Conservation (phyloP, 2,888 invertebrate genomes). For the Troglohyphantes excavatus region DNA sequence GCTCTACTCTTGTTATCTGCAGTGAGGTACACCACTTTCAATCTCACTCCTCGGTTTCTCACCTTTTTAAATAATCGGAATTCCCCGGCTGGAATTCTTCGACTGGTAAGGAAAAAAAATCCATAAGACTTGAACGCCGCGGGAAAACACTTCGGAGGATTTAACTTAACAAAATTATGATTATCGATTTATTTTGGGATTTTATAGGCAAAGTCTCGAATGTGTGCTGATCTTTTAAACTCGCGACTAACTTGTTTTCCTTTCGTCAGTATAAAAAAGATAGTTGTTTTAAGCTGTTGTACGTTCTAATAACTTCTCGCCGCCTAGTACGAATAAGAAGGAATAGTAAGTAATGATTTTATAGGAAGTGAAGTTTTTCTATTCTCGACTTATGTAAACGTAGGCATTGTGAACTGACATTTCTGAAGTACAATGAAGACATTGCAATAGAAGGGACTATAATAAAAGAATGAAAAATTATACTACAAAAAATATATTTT, state of each 20-base stretch:
- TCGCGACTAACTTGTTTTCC: neutral
- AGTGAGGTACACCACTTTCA: slow-evolving; percentile 1
- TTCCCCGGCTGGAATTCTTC: neutral
- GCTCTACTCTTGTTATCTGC: too few relatives aligned
- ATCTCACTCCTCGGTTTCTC: slow-evolving; percentile 8
- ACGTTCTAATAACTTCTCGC: neutral
- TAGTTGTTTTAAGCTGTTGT: neutral
- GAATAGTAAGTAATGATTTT: neutral
- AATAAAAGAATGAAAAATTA: too few relatives aligned
- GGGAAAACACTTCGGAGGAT: slow-evolving; percentile 11
- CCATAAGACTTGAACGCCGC: neutral
- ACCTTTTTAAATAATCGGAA: slow-evolving; percentile 29
- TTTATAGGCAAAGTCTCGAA: neutral
- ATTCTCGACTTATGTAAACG: neutral
- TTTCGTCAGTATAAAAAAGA: neutral
- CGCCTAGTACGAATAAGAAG: neutral
- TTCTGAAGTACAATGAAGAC: too few relatives aligned
- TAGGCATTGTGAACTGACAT: neutral
- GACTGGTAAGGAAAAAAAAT: slow-evolving; percentile 24
- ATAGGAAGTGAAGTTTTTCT: neutral
- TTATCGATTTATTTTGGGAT: slow-evolving; percentile 19
- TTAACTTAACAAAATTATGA: slow-evolving; percentile 45
- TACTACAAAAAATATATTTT: too few relatives aligned
- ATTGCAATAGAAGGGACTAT: too few relatives aligned
- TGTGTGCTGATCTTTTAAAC: slow-evolving; percentile 9